A percentile compares a stretch with the other conserved stretches of the same genome.
These are phyloP conservation scores for Pantherophis guttatus DNA, from an alignment of 2,113 vertebrate species.

Conservation along the genomic window DNA sequence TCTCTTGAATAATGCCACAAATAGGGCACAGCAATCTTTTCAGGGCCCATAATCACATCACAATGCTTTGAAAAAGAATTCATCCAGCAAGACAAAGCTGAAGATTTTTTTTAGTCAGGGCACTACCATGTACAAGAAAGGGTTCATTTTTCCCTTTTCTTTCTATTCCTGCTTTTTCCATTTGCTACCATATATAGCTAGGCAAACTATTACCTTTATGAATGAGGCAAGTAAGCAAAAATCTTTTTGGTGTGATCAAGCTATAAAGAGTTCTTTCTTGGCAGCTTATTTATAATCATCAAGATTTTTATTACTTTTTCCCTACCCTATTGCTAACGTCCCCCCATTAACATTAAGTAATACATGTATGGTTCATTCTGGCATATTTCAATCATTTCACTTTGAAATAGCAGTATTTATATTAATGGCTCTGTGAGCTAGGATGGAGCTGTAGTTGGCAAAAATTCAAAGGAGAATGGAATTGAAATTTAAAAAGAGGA, in stretches of 20 bases:
- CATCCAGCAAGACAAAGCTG: neutral
- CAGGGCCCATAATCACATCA: neutral
- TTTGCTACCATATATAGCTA: neutral
- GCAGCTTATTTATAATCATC: neutral
- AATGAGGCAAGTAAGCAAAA: neutral
- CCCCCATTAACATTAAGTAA: neutral
- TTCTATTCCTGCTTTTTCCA: neutral
- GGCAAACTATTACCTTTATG: neutral
- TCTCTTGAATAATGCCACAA: neutral
- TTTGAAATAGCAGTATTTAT: neutral
- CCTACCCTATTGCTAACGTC: neutral
- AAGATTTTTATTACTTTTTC: neutral
- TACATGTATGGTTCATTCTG: neutral
- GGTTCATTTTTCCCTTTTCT: neutral
- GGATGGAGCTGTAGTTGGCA: neutral
- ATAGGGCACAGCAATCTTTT: neutral
- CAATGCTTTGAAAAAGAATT: conserved; percentile 12
- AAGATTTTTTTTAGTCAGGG: neutral
- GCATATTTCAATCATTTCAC: neutral
- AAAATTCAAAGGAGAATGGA: neutral
- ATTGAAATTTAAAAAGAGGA: neutral
- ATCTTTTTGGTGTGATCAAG: neutral
- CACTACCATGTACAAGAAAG: neutral
- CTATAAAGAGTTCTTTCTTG: neutral
- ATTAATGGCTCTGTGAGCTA: neutral